Evolutionary conservation across 53 echinoderm and acorn worm genomes (phyloP), one percentile per base, ranked within the genome.

Genomic region (Temnopleurus reevesii): DNA sequence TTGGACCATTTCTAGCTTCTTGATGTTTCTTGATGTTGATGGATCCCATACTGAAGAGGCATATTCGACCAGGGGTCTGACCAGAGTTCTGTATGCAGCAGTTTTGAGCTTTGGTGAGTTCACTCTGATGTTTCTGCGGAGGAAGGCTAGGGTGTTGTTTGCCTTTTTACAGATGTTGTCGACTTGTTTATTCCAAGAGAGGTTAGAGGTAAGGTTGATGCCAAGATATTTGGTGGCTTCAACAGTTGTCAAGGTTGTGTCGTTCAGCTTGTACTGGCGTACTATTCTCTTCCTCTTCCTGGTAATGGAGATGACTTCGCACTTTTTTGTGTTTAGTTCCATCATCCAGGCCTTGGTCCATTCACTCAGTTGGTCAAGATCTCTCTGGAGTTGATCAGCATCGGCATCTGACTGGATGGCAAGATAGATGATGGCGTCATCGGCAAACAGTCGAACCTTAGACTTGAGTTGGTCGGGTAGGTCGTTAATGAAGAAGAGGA

Each of bases 401-500:
- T 83, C 58, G 33, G 33, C 57, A n/a, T 31, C 18, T 6, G 83
- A 4, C 43, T 83, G 83, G 44, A 81, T 86, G 63, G 65, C 59
- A 5, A 80, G 43, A 44, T 81, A 90, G 36, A 77, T 34, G 15
- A 81, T 81, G 27, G 90, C 45, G 18, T 90, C 90, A 81, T 90
- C 86, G 18, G 91, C 91, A 86, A 91, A 77, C 43, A 87, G 36
- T 23, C 91, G 53, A 47, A 54, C 79, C 45, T 55, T 77, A 23
- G 91, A 76, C 12, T 66, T 53, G 10, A 91, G 41, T 59, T 86
- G 33, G 58, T 55, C 59, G 17, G 84, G 57, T 30, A 91, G 60
- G 77, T 91, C 87, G 26, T 87, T 87, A 4, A 87, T 86, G 60
- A 77, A 91, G 59, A 91, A 91, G 7, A 59, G 49, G 79, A 91